Base-by-base conservation (phyloP, 2,113 vertebrate genomes). In the Zeus faber region DNA sequence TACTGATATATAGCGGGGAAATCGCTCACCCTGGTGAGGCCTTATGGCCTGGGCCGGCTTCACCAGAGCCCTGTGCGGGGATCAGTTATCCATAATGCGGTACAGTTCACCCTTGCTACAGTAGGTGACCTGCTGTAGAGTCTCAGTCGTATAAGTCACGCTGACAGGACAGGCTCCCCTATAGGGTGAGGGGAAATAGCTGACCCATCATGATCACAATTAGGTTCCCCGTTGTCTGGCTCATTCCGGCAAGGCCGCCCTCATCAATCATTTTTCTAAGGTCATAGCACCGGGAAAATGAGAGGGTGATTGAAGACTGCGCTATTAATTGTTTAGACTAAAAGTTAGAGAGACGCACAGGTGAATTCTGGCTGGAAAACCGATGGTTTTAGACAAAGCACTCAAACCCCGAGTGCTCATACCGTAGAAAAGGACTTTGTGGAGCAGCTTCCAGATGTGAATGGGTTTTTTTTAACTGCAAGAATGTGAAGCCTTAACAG, bases 81-180 rank as follows among this genome's bases (percentile, higher is more conserved):
- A 66, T 80, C 49, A 20, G 11, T 68, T 58, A 50, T 62, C 69
- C 49, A 40, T 70, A 61, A 74, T 74, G 50, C 54, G n/a, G 39
- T 49, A 33, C 63, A 63, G 70, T 56, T 75, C 56, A 64, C 17
- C 2, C 22, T 41, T 58, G 44, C 33, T 51, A 50, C 37, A 63
- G 45, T 31, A 37, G 37, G 23, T 59, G 49, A 65, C 58, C 74
- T 22, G 49, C 58, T 49, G 49, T 20, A 43, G 41, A 21, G 29
- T 57, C 54, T 40, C 54, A 41, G 35, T 60, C 48, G 54, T 49
- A 70, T 65, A 54, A 39, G 25, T 67, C 47, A 52, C 25, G 35
- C 26, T 20, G 50, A 49, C 51, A 58, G 24, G 5, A 22, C 35
- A 45, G 22, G 9, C 25, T 14, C 41, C 16, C 10, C 9, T 16